Percentiles rank a stretch among this genome's conserved stretches.
phyloP scores from a whole-genome alignment of 2,797 vertebrate species.

The Periparus ater region DNA sequence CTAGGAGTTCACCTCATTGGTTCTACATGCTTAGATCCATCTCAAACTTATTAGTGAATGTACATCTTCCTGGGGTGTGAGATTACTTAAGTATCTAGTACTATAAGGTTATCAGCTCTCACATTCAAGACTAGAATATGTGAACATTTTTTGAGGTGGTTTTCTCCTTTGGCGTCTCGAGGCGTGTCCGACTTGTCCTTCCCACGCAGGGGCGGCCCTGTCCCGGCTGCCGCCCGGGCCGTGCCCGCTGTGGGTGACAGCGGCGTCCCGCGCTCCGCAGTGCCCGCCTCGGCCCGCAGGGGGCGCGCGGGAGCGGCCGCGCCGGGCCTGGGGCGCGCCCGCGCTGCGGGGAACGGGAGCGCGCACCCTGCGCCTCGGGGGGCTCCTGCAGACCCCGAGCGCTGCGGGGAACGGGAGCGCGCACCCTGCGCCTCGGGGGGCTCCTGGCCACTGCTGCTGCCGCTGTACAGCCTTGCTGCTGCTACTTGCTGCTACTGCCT shows the following conservation, averaged over 20 bases:
- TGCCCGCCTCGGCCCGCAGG: background rate
- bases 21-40: background rate
- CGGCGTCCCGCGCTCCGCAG: background rate
- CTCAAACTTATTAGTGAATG: background rate
- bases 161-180: background rate
- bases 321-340: background rate
- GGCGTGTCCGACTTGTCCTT: background rate
- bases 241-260: accelerated
- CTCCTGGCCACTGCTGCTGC: background rate
- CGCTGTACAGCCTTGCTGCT: background rate
- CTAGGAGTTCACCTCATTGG: background rate
- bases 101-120: background rate
- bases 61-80: background rate
- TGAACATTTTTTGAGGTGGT: background rate
- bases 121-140: background rate
- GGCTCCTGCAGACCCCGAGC: too few relatives aligned
- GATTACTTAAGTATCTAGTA: background rate
- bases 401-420: background rate
- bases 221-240: too few relatives aligned
- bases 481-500: background rate
- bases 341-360: background rate
- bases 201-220: accelerated
- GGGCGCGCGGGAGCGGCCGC: background rate
- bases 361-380: too few relatives aligned
- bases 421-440: background rate